Conservation (phyloP, 1,140 invertebrate species). For the Temnothorax nylanderi region DNA sequence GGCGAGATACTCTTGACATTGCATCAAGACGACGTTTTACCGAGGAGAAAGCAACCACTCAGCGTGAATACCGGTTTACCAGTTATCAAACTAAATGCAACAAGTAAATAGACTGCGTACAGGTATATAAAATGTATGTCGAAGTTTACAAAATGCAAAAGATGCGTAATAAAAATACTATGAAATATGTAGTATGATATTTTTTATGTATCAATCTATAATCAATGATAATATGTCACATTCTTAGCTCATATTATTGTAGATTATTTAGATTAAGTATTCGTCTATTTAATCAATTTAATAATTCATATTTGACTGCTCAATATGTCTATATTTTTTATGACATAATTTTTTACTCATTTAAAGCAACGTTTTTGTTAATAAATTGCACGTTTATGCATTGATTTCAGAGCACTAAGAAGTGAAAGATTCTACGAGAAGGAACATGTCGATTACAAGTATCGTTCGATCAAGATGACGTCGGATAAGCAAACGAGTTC, state of each 20-base stretch:
- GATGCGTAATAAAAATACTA: not conserved
- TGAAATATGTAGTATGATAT: not conserved
- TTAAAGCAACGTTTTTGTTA: not conserved
- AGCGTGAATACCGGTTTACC: slow-evolving; percentile 52
- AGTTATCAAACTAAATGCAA: slow-evolving; percentile 54
- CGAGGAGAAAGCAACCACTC: slow-evolving; percentile 65
- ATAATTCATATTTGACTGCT: not conserved
- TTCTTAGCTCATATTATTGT: not conserved
- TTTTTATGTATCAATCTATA: not conserved
- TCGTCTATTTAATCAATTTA: not conserved
- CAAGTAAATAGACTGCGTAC: slow-evolving; percentile 43
- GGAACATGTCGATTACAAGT: slow-evolving; percentile 62
- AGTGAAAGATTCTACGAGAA: not conserved
- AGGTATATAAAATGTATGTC: slow-evolving; percentile 2
- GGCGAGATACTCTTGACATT: slow-evolving; percentile 77
- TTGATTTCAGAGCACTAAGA: slow-evolving; percentile 18
- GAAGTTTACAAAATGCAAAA: not conserved
- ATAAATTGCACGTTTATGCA: not conserved
- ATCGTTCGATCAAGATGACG: slow-evolving; percentile 62
- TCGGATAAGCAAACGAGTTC: slow-evolving; percentile 55
- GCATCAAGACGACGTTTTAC: slow-evolving; percentile 52
- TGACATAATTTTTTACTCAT: not conserved
- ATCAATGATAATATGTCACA: not conserved
- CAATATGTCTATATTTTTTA: not conserved
- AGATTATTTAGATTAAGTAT: not conserved